Evolutionary conservation across 2,888 invertebrate genomes (phyloP), one percentile per base, ranked within the genome.

Genomic region (Bellardia bayeri): DNA sequence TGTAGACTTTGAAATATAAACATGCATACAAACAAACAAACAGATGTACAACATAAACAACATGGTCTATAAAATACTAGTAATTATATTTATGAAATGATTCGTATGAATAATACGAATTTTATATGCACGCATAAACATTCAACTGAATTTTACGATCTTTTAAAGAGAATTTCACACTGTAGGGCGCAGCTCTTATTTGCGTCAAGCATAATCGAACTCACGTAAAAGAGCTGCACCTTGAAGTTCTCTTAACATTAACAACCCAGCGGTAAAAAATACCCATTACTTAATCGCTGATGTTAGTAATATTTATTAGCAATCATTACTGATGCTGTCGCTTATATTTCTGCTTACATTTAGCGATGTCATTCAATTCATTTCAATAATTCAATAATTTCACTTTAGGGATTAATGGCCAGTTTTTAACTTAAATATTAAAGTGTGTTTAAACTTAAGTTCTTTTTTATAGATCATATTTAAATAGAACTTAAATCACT

Each of bases 1-100:
- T 82, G 23, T 58, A 75, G 68, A 82, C 82, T 82, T 82, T 82
- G 75, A 54, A 51, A 72, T 16, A 40, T 51, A 42, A 61, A 33
- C 23, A 16, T 9, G 14, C 6, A 30, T 40, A n/a, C 42, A 40
- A 7, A 61, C 42, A 54, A 30, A n/a, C 42, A 40, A 14, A 33
- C 42, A 54, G 45, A n/a, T 49, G 16, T 49, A 13, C 16, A 69
- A 30, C 49, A 63, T 54, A 71, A 71, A 56, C 42, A 58, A 68
- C 14, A 42, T 45, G 68, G 75, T 23, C 30, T 30, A 64, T 76
- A 40, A 54, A 66, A 66, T 30, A 76, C 16, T 40, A 54, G 61
- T 68, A 68, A 56, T 66, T 42, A 23, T 23, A 23, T 23, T 23
- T 23, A 23, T 42, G 7, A 56, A 58, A 58, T 45, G 16, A 79